phyloP scores from a whole-genome alignment of 2,797 vertebrate genomes.

The Champsocephalus esox region DNA sequence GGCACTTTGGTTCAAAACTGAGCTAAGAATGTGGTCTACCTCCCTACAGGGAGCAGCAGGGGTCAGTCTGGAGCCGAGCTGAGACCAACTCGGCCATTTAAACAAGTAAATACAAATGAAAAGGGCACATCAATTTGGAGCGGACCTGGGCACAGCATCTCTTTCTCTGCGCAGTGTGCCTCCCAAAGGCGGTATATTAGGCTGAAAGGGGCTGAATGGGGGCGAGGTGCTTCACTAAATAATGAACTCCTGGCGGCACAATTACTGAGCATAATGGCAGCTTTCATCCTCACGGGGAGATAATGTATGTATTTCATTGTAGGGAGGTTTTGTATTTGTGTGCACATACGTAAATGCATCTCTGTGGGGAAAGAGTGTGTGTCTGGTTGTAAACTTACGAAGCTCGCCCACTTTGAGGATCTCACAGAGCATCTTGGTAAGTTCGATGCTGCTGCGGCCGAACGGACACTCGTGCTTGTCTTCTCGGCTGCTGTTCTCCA shows the following conservation, averaged over 20 bases:
- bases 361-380: not conserved
- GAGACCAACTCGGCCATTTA: constrained; percentile 58
- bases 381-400: constrained; percentile 87
- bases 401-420: constrained; percentile 98
- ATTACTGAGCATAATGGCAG: constrained; percentile 70
- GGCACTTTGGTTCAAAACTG: constrained; percentile 56
- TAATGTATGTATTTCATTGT: constrained; percentile 16
- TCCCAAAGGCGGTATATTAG: constrained; percentile 48
- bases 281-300: constrained; percentile 55
- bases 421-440: constrained; percentile 99
- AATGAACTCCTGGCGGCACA: constrained; percentile 68
- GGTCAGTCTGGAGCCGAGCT: constrained; percentile 62
- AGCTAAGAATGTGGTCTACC: constrained; percentile 57
- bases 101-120: constrained; percentile 74
- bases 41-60: constrained; percentile 67
- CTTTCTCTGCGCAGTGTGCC: constrained; percentile 46
- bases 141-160: constrained; percentile 57
- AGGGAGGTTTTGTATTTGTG: constrained; percentile 18
- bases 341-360: constrained; percentile 3
- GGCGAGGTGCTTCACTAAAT: constrained; percentile 71
- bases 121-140: constrained; percentile 73
- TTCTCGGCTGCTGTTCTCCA: constrained; percentile 99
- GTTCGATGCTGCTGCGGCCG: constrained; percentile 97
- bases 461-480: constrained; percentile 99
- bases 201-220: constrained; percentile 56